Percentiles rank a stretch among this genome's conserved stretches.
Evolutionary conservation across 92 coral and sea anemone genomes (phyloP).

Genomic region (Siderastrea radians): DNA sequence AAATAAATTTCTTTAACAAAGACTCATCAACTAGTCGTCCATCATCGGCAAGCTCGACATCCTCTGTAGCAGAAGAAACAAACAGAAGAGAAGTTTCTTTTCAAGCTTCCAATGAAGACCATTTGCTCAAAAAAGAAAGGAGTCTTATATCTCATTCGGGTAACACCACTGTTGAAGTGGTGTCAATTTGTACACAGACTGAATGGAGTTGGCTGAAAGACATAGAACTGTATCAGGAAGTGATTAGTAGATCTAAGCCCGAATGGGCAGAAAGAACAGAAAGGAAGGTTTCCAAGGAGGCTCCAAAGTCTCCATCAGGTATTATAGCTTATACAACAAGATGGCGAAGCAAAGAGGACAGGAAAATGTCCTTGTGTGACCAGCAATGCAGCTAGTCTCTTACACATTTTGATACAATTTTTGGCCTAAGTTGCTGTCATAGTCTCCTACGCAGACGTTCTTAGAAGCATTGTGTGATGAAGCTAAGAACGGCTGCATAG

Average conservation of each 20-base stretch:
- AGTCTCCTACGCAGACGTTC: too few relatives aligned
- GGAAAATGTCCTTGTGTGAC: too few relatives aligned
- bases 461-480: too few relatives aligned
- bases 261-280: constrained; percentile 64
- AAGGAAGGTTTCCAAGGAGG: constrained; percentile 5
- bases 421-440: too few relatives aligned
- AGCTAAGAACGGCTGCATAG: too few relatives aligned
- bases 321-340: background rate
- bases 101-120: constrained; percentile 24
- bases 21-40: constrained; percentile 52
- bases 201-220: constrained; percentile 93
- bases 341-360: too few relatives aligned
- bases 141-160: constrained; percentile 58
- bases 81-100: constrained; percentile 49
- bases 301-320: constrained; percentile 46
- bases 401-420: too few relatives aligned
- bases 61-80: constrained; percentile 51
- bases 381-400: too few relatives aligned
- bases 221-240: constrained; percentile 70
- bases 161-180: constrained; percentile 56
- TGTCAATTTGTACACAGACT: constrained; percentile 86
- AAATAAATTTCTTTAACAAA: constrained; percentile 14
- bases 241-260: constrained; percentile 38
- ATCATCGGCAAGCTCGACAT: constrained; percentile 60
- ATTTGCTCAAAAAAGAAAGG: constrained; percentile 47